These are phyloP conservation scores for Rhagium mordax DNA, from an alignment of 2,888 invertebrate species.

Conservation along the genomic window DNA sequence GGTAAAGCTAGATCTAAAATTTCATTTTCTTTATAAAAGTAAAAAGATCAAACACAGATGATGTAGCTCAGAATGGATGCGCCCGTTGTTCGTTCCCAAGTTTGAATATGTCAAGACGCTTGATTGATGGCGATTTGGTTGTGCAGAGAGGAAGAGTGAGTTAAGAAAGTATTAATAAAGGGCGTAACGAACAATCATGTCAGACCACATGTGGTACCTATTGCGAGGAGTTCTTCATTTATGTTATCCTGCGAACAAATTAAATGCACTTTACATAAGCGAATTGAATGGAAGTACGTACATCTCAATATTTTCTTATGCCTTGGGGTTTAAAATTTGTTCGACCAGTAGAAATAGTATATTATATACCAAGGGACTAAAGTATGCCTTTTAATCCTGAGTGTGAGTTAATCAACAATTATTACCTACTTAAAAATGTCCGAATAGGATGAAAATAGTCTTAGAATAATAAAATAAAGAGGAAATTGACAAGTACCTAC, in stretches of 20 bases:
- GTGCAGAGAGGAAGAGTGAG: slow-evolving; percentile 4
- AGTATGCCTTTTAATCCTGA: too few relatives aligned
- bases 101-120: slow-evolving; percentile 24
- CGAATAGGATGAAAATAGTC: too few relatives aligned
- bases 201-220: slow-evolving; percentile 20
- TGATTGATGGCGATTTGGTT: slow-evolving; percentile 31
- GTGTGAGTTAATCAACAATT: too few relatives aligned
- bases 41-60: slow-evolving; percentile 20
- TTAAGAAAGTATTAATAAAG: slow-evolving; percentile 26
- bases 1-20: slow-evolving; percentile 19
- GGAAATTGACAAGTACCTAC: too few relatives aligned
- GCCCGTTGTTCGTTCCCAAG: slow-evolving; percentile 14
- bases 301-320: neutral
- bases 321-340: neutral
- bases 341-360: too few relatives aligned
- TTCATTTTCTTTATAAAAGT: slow-evolving; percentile 19
- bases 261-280: neutral
- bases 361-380: too few relatives aligned
- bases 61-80: slow-evolving; percentile 16
- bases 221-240: slow-evolving; percentile 12
- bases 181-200: neutral
- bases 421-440: too few relatives aligned
- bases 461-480: too few relatives aligned
- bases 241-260: neutral
- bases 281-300: neutral